phyloP scores from a whole-genome alignment of 2,888 invertebrate species.

The Tetanocera ferruginea region DNA sequence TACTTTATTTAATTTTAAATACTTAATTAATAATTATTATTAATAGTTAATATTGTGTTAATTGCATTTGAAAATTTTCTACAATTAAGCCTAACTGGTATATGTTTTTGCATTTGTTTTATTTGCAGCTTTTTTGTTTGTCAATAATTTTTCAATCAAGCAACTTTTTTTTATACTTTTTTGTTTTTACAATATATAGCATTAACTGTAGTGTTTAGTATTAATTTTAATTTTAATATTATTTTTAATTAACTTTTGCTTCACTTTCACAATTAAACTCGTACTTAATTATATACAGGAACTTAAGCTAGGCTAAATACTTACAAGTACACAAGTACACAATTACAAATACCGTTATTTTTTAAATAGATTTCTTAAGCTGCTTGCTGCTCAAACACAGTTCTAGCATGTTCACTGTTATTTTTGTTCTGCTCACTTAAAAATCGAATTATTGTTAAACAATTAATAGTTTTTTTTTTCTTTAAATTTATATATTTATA shows the following conservation, averaged over 20 bases:
- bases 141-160: not conserved
- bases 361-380: not conserved
- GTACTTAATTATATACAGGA: constrained; percentile 67
- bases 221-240: not conserved
- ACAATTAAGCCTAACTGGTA: not conserved
- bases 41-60: not conserved
- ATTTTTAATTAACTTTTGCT: constrained; percentile 22
- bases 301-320: constrained; percentile 54
- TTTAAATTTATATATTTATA: constrained; percentile 1
- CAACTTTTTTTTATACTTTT: not conserved
- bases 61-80: constrained; percentile 17
- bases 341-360: constrained; percentile 47
- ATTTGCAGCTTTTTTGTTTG: not conserved
- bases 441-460: constrained; percentile 53
- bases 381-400: not conserved
- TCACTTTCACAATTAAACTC: constrained; percentile 38
- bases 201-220: not conserved
- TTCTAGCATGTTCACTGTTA: not conserved
- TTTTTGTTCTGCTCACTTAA: not conserved
- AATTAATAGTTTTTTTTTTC: constrained; percentile 48
- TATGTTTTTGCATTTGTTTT: not conserved
- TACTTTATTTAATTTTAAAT: constrained; percentile 11
- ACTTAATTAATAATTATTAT: constrained; percentile 11
- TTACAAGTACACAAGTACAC: constrained; percentile 60
- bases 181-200: not conserved